These are phyloP conservation scores for Eubucco bourcierii DNA, from an alignment of 2,113 vertebrate species.

Conservation along the genomic window DNA sequence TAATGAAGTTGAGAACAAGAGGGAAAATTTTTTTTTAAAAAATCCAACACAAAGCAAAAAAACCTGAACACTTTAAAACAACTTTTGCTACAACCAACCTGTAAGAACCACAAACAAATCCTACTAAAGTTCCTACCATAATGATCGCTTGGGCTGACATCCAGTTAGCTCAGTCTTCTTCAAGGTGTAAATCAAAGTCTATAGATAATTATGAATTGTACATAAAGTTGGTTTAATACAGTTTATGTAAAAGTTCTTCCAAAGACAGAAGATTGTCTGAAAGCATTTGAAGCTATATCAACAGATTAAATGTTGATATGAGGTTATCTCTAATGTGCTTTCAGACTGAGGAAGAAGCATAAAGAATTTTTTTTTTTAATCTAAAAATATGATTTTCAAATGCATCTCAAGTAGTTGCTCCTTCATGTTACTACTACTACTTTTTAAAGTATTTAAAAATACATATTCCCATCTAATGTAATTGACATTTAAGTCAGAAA, in stretches of 20 bases:
- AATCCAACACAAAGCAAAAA: no score
- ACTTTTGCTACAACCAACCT: not conserved
- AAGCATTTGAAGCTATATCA: not conserved
- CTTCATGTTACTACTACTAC: not conserved
- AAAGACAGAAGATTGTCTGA: not conserved
- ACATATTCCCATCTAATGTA: constrained; percentile 10
- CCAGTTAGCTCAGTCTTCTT: not conserved
- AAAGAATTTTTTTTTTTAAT: not conserved
- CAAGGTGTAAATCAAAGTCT: not conserved
- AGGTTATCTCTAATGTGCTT: not conserved
- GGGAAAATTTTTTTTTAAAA: no score
- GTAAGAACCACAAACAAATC: not conserved
- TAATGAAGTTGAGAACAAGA: not conserved
- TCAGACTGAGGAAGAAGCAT: not conserved
- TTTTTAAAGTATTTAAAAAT: constrained; percentile 34
- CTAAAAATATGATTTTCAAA: constrained; percentile 1
- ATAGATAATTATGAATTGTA: not conserved
- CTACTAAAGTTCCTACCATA: not conserved
- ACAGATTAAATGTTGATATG: not conserved
- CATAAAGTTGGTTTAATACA: not conserved
- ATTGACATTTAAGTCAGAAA: constrained; percentile 47
- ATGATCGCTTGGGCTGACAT: not conserved
- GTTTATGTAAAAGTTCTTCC: not conserved
- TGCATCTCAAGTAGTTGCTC: not conserved
- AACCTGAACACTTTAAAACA: not conserved